Evolutionary conservation across 1,140 invertebrate genomes (phyloP), one percentile per base, ranked within the genome.

Genomic region (Drosophila nikananu): DNA sequence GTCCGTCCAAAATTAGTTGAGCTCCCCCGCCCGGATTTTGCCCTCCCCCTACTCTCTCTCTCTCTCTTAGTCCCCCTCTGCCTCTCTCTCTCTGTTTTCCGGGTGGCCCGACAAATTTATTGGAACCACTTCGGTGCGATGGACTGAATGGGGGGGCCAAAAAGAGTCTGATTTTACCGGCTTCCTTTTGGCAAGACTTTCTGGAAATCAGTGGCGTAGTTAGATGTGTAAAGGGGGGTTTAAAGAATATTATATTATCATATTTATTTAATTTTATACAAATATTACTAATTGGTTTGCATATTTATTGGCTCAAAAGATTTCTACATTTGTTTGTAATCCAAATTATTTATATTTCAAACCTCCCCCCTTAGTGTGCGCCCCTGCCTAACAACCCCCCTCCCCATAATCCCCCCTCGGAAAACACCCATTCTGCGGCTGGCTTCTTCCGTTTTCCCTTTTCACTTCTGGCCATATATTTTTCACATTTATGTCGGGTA

Each of bases 401-500:
- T n/a, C n/a, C n/a, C 6, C 25, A 4, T 3, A 7, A 52, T 5
- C 49, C 54, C 51, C 35, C 54, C 23, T 62, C 32, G 44, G 60
- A 39, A 57, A 57, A 30, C 52, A 58, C 25, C 61, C 63, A 37
- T 52, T 52, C 25, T 73, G 67, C 25, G 54, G 52, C 62, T 52
- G 64, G 68, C 52, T 72, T 73, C 82, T 81, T 90, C 73, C 75
- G 76, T 72, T 80, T 83, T 87, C 70, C 80, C 74, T 79, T 81
- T 83, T 81, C 72, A 80, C 71, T 86, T 87, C 63, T 76, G 83
- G 73, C 83, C 83, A 87, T 91, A 91, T 91, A 91, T 91, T 91
- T 91, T 91, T 91, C 87, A 91, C 87, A 91, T 91, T 91, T 91
- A 91, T 89, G 81, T 80, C 71, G 71, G 83, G 87, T 91, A 91